A percentile compares a stretch with the other conserved stretches of the same genome.
These are phyloP conservation scores for Spodoptera frugiperda DNA, from an alignment of 1,140 invertebrate species.

Conservation along the genomic window DNA sequence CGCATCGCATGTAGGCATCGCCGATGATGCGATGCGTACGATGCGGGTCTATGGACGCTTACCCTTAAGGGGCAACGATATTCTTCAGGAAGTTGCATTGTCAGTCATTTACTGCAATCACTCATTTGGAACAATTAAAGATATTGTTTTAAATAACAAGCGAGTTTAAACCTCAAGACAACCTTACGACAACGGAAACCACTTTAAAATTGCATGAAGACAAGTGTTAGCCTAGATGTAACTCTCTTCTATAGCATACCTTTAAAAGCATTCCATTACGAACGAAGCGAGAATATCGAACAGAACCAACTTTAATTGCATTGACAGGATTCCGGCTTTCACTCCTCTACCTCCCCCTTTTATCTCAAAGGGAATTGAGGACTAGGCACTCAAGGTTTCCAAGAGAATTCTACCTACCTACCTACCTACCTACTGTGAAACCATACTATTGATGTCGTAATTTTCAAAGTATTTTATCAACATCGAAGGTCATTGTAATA, in stretches of 20 bases:
- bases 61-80: no score
- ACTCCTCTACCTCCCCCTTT: not conserved
- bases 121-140: no score
- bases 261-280: conserved; percentile 34
- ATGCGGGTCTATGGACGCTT: no score
- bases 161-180: no score
- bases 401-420: no score
- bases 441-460: no score
- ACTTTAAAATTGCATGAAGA: not conserved
- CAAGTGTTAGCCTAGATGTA: not conserved
- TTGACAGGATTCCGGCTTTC: conserved; percentile 36
- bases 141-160: no score
- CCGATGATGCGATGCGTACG: no score
- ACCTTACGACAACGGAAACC: not conserved
- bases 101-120: no score
- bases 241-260: not conserved
- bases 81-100: no score
- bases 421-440: no score
- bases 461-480: not conserved
- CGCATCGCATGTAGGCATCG: no score
- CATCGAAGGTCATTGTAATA: not conserved
- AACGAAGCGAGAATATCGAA: conserved; percentile 2
- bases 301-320: conserved; percentile 31
- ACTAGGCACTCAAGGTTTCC: not conserved
- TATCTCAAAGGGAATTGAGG: conserved; percentile 7